Percentiles rank a stretch among this genome's conserved stretches.
Conservation (phyloP, 2,797 vertebrate genomes). For the Denticeps clupeoides region DNA sequence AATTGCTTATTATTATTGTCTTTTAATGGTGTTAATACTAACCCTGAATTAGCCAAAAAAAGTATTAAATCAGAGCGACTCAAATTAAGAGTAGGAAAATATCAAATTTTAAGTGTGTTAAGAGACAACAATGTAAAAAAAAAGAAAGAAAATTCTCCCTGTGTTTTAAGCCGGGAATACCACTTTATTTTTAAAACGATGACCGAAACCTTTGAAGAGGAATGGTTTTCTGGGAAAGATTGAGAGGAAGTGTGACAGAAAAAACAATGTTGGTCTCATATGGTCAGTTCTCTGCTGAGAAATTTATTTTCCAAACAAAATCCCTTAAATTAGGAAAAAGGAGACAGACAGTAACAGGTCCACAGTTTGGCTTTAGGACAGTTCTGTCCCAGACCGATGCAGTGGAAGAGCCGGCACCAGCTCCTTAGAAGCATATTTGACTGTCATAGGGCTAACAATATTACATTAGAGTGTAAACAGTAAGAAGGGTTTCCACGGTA, state of each 20-base stretch:
- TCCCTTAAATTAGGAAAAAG: slow-evolving; percentile 27
- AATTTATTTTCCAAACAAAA: slow-evolving; percentile 31
- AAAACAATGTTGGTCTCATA: slow-evolving; percentile 6
- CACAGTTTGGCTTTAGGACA: slow-evolving; percentile 24
- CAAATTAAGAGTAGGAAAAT: too few species aligned
- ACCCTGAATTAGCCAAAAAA: too few species aligned
- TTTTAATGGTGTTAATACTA: too few species aligned
- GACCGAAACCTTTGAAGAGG: too few species aligned
- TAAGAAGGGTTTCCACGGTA: slow-evolving; percentile 18
- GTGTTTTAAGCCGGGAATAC: too few species aligned
- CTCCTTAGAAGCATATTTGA: slow-evolving; percentile 4
- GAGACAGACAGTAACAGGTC: slow-evolving; percentile 20
- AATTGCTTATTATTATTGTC: too few species aligned
- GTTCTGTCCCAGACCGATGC: slow-evolving; percentile 19
- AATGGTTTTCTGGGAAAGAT: too few species aligned
- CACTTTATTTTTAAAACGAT: too few species aligned
- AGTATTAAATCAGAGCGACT: too few species aligned
- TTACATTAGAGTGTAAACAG: slow-evolving; percentile 24
- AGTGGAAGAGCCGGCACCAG: slow-evolving; percentile 8
- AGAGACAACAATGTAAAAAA: too few species aligned
- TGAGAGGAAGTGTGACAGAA: not conserved
- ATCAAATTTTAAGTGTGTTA: too few species aligned
- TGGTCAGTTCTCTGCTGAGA: slow-evolving; percentile 26
- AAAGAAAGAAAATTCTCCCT: too few species aligned
- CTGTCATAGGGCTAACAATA: slow-evolving; percentile 3